A percentile compares a stretch with the other conserved stretches of the same genome.
Conservation (phyloP, 2,113 vertebrate genomes). For the Crotalus tigris region DNA sequence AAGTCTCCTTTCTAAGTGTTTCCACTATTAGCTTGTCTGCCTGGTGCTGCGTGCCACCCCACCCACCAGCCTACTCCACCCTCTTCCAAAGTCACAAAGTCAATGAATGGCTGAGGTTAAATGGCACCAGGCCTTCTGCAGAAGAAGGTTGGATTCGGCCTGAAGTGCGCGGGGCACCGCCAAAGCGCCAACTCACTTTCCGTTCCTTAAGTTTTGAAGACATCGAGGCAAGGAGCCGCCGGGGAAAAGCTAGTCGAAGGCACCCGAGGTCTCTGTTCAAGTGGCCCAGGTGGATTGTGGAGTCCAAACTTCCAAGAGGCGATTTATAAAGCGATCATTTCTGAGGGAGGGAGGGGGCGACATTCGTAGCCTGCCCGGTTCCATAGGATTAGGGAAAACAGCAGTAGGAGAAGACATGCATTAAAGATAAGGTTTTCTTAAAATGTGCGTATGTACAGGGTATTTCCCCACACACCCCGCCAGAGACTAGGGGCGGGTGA, state of each 20-base stretch:
- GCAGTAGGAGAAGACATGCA: slow-evolving; percentile 75
- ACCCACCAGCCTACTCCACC: neutral
- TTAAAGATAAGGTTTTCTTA: slow-evolving; percentile 85
- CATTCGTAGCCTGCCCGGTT: slow-evolving; percentile 86
- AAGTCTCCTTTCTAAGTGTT: neutral
- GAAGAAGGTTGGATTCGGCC: neutral
- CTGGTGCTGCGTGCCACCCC: neutral
- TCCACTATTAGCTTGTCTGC: too few species aligned
- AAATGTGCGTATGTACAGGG: slow-evolving; percentile 68
- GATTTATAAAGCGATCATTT: slow-evolving; percentile 87
- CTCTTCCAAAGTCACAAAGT: neutral
- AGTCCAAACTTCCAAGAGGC: slow-evolving; percentile 45
- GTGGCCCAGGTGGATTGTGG: slow-evolving; percentile 68
- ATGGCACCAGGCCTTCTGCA: neutral
- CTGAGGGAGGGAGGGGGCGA: slow-evolving; percentile 67
- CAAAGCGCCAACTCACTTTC: slow-evolving; percentile 77
- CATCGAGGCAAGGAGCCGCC: slow-evolving; percentile 61
- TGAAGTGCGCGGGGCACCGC: slow-evolving; percentile 40
- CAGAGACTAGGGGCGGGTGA: slow-evolving; percentile 58
- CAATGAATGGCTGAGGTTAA: neutral
- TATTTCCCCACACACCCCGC: slow-evolving; percentile 19
- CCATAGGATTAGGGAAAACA: slow-evolving; percentile 85
- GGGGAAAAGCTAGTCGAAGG: neutral
- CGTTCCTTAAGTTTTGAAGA: slow-evolving; percentile 91
- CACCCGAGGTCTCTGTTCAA: slow-evolving; percentile 26